These are phyloP conservation scores for Caenorhabditis sp. DNA, from an alignment of 2,888 invertebrate species.

Conservation along the genomic window DNA sequence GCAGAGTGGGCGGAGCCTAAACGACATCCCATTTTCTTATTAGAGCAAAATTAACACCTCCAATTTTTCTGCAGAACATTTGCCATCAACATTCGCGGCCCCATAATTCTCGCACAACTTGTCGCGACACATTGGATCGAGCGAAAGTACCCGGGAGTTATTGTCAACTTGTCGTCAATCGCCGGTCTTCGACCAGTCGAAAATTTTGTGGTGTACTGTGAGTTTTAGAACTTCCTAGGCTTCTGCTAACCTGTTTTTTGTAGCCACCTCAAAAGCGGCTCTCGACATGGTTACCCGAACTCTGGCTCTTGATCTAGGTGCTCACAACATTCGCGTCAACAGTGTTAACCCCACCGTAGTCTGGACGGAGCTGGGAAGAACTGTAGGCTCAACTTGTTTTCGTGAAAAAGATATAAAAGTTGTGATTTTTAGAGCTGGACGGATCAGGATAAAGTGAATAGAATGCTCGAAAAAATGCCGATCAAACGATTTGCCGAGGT, in stretches of 20 bases:
- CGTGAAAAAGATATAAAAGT: background rate
- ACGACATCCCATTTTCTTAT: too few species aligned
- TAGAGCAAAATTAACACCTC: too few species aligned
- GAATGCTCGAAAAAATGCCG: constrained; percentile 84
- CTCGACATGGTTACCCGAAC: constrained; percentile 84
- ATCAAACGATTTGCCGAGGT: constrained; percentile 82
- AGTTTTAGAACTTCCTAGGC: background rate
- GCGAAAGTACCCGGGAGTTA: constrained; percentile 34
- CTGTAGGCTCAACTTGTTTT: constrained; percentile 16
- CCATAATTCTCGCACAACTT: constrained; percentile 47
- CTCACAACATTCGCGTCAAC: constrained; percentile 83
- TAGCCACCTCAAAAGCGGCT: constrained; percentile 84
- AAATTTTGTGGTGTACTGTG: constrained; percentile 51
- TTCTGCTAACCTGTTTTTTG: background rate
- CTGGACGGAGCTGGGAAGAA: constrained; percentile 86
- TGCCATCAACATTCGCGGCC: constrained; percentile 47
- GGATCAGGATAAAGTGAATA: constrained; percentile 79
- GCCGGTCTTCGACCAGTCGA: constrained; percentile 47
- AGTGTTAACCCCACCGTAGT: constrained; percentile 93
- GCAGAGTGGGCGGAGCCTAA: too few species aligned
- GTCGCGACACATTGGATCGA: constrained; percentile 37
- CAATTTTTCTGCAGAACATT: constrained; percentile 35
- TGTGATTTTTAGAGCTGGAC: constrained; percentile 77
- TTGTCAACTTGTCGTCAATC: constrained; percentile 55
- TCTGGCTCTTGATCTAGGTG: constrained; percentile 87